Evolutionary conservation across 1,140 invertebrate genomes (phyloP).

Genomic region (Sarcophaga bullata): DNA sequence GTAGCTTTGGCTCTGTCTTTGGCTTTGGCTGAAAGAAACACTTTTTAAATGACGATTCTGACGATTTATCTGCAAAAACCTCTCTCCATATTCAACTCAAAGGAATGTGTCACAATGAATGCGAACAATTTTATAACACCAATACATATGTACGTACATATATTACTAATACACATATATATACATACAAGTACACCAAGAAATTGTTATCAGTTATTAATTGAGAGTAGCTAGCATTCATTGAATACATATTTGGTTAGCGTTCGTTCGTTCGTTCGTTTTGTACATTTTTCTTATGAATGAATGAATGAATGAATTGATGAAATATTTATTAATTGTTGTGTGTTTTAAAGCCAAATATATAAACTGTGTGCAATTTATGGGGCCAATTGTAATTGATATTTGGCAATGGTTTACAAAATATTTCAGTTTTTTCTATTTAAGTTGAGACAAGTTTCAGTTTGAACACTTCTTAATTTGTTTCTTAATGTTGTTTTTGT

Average conservation of each 20-base stretch:
- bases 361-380: too few relatives aligned
- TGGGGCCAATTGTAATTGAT: neutral
- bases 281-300: too few relatives aligned
- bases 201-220: neutral
- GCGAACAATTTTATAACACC: neutral
- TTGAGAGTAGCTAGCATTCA: neutral
- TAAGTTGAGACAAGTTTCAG: neutral
- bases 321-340: neutral
- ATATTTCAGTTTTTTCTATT: neutral
- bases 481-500: neutral
- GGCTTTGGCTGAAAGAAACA: too few relatives aligned
- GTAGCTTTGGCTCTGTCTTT: too few relatives aligned
- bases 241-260: neutral
- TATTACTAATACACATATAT: neutral
- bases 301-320: too few relatives aligned
- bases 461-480: constrained; percentile 7
- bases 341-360: neutral
- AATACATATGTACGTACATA: neutral
- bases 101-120: constrained; percentile 1
- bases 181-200: neutral
- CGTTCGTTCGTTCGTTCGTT: too few relatives aligned
- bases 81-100: neutral
- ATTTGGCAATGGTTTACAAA: neutral
- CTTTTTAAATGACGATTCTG: too few relatives aligned
- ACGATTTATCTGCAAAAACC: neutral